Conservation (phyloP, 2,113 vertebrate genomes). For the Grammomys surdaster region DNA sequence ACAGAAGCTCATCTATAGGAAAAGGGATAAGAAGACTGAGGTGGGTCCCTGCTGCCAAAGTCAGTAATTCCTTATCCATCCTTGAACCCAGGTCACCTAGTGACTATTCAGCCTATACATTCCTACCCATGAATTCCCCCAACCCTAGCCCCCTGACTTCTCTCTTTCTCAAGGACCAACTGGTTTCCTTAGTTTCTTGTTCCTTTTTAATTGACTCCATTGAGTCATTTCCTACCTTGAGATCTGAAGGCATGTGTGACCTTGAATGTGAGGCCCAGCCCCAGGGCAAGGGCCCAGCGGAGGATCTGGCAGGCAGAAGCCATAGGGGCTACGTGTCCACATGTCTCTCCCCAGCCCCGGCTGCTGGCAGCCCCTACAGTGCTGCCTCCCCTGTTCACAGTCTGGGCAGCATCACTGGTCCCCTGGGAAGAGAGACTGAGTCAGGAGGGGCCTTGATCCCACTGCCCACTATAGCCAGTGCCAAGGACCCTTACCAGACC, state of each 20-base stretch:
- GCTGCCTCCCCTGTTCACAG: constrained; percentile 76
- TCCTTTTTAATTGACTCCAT: background rate
- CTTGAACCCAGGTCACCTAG: background rate
- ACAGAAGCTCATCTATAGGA: constrained; percentile 94
- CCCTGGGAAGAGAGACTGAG: constrained; percentile 44
- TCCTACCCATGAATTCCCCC: accelerated
- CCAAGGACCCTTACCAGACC: background rate
- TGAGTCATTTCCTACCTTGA: constrained; percentile 90
- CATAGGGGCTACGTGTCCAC: constrained; percentile 96
- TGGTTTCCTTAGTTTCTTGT: background rate
- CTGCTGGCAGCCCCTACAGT: constrained; percentile 77
- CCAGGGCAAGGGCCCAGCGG: constrained; percentile 90
- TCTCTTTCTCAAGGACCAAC: too few relatives aligned
- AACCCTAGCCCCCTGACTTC: background rate
- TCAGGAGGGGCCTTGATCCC: background rate
- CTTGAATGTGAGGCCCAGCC: constrained; percentile 87
- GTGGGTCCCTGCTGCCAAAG: background rate
- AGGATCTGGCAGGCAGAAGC: constrained; percentile 94
- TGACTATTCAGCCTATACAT: background rate
- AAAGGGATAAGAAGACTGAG: constrained; percentile 1
- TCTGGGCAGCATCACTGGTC: constrained; percentile 68
- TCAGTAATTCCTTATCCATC: background rate
- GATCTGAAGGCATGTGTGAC: constrained; percentile 88
- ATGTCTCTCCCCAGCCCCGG: constrained; percentile 92
- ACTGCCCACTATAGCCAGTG: background rate